A percentile compares a stretch with the other conserved stretches of the same genome.
These are phyloP conservation scores for Beris morrisii DNA, from an alignment of 2,888 invertebrate species.

Conservation along the genomic window DNA sequence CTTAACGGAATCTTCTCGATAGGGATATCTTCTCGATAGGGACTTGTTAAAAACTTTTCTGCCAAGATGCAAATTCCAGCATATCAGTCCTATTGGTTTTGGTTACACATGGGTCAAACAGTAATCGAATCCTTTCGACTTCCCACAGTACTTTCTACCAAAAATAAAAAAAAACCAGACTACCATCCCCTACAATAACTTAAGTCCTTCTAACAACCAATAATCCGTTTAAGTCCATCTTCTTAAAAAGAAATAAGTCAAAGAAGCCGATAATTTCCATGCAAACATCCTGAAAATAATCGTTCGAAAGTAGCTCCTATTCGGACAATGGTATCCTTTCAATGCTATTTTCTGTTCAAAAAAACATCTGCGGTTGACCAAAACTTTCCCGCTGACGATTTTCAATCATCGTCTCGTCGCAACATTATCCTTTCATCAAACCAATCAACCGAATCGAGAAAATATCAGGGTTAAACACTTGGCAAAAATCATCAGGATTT, in stretches of 20 bases:
- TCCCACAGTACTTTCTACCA: too few species aligned
- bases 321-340: constrained; percentile 15
- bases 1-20: too few species aligned
- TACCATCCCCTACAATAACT: too few species aligned
- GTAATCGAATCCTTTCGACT: too few species aligned
- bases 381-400: neutral
- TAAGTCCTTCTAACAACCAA: constrained; percentile 3
- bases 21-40: too few species aligned
- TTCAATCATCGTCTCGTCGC: neutral
- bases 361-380: neutral
- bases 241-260: neutral
- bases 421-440: constrained; percentile 6
- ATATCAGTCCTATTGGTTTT: too few species aligned
- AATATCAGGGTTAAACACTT: constrained; percentile 14
- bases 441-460: neutral
- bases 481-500: neutral
- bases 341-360: neutral
- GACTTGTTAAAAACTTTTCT: too few species aligned
- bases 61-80: too few species aligned
- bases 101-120: too few species aligned
- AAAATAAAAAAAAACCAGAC: too few species aligned
- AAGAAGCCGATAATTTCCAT: constrained; percentile 23
- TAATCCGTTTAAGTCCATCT: constrained; percentile 21
- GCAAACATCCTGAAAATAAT: constrained; percentile 17
- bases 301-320: neutral